Conservation (phyloP, 2,888 invertebrate species). For the Leptopterna dolabrata region DNA sequence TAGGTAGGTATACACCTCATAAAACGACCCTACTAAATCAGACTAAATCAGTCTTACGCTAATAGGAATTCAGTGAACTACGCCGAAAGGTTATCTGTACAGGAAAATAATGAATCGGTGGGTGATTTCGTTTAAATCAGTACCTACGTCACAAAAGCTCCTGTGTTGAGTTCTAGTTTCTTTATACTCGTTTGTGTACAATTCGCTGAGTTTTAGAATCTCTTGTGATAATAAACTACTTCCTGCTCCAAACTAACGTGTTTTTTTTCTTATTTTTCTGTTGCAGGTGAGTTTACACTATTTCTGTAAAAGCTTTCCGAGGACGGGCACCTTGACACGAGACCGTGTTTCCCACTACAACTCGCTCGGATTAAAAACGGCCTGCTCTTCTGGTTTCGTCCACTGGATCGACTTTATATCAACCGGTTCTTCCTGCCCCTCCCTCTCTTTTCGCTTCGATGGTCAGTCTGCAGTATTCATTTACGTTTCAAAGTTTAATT, state of each 20-base stretch:
- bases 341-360: background rate
- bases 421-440: conserved; percentile 25
- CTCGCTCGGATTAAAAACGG: conserved; percentile 26
- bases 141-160: too few relatives aligned
- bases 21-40: too few relatives aligned
- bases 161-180: too few relatives aligned
- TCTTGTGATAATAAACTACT: background rate
- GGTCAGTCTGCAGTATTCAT: background rate
- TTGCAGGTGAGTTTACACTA: conserved; percentile 29
- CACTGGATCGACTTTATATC: conserved; percentile 39
- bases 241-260: background rate
- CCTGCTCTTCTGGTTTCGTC: conserved; percentile 26
- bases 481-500: conserved; percentile 12
- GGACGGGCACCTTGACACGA: background rate
- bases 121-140: too few relatives aligned
- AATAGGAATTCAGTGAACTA: too few relatives aligned
- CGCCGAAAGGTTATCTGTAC: too few relatives aligned
- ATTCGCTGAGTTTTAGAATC: background rate
- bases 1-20: too few relatives aligned
- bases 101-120: too few relatives aligned
- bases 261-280: background rate
- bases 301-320: conserved; percentile 1
- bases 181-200: background rate
- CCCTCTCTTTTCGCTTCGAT: conserved; percentile 1
- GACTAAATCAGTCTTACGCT: too few relatives aligned